Evolutionary conservation across 2,113 vertebrate species (phyloP).

Genomic region (Hippocampus mohnikei): DNA sequence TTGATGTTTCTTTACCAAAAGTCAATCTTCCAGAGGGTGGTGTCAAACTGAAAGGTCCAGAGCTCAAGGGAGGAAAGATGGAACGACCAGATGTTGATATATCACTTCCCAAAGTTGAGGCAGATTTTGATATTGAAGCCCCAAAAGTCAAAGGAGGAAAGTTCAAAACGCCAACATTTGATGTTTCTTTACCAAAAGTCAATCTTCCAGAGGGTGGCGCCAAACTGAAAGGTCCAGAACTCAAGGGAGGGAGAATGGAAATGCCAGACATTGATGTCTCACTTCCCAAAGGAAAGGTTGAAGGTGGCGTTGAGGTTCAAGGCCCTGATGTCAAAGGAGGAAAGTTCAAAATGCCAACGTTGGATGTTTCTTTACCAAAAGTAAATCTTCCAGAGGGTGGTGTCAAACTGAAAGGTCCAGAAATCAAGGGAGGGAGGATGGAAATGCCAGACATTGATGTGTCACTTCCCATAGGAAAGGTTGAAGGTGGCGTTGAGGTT

Average conservation of each 20-base stretch:
- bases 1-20: no score
- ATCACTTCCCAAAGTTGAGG: conserved; percentile 47
- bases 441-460: conserved; percentile 35
- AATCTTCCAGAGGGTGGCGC: no score
- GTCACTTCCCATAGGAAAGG: conserved; percentile 45
- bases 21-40: no score
- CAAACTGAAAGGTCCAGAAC: conserved; percentile 12
- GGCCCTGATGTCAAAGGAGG: conserved; percentile 24
- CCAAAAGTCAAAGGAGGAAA: no score
- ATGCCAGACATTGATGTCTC: conserved; percentile 48
- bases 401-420: conserved; percentile 6
- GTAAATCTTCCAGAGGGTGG: conserved; percentile 15
- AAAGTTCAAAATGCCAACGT: conserved; percentile 46
- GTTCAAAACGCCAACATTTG: no score
- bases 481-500: conserved; percentile 16
- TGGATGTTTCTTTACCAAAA: conserved; percentile 30
- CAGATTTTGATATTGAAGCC: conserved; percentile 25
- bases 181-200: no score
- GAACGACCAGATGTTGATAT: conserved; percentile 54
- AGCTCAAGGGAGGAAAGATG: not conserved
- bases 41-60: conserved; percentile 19
- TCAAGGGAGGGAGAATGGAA: conserved; percentile 43
- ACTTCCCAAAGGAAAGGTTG: conserved; percentile 18
- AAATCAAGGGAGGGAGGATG: conserved; percentile 27
- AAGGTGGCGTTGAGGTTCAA: conserved; percentile 36